Evolutionary conservation across 2,888 invertebrate species (phyloP).

Genomic region (Amblyjoppa proteus): DNA sequence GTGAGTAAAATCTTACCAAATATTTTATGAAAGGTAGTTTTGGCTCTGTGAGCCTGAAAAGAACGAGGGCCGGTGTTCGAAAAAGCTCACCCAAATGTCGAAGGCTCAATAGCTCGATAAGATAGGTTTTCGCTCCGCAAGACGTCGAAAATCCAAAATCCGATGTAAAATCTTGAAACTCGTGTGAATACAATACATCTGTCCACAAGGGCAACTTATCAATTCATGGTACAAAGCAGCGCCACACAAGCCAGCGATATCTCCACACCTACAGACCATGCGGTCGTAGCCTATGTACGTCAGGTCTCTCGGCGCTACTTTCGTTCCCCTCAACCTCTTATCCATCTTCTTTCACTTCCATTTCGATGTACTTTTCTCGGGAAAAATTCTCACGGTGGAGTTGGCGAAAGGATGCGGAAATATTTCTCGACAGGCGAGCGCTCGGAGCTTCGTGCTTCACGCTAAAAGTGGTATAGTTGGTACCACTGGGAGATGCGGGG

Average conservation of each 20-base stretch:
- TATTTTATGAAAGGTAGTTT: no score
- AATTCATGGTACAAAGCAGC: neutral
- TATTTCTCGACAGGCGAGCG: constrained; percentile 58
- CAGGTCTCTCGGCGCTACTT: constrained; percentile 2
- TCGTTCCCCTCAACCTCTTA: constrained; percentile 17
- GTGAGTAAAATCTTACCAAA: no score
- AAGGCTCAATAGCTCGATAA: no score
- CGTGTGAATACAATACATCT: neutral
- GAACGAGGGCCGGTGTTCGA: no score
- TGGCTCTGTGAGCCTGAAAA: no score
- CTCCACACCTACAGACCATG: neutral
- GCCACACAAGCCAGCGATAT: neutral
- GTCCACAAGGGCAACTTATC: neutral
- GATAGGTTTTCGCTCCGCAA: no score
- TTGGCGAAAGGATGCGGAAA: constrained; percentile 44
- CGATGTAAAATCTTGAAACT: neutral
- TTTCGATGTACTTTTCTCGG: constrained; percentile 37
- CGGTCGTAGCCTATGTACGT: constrained; percentile 5
- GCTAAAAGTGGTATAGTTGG: constrained; percentile 7
- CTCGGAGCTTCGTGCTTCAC: constrained; percentile 21
- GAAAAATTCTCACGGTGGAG: constrained; percentile 44
- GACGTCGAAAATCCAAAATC: neutral
- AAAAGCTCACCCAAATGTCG: no score
- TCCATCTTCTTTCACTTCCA: constrained; percentile 35
- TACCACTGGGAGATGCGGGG: neutral